Conservation (phyloP, 2,113 vertebrate species). For the Nipponia nippon region DNA sequence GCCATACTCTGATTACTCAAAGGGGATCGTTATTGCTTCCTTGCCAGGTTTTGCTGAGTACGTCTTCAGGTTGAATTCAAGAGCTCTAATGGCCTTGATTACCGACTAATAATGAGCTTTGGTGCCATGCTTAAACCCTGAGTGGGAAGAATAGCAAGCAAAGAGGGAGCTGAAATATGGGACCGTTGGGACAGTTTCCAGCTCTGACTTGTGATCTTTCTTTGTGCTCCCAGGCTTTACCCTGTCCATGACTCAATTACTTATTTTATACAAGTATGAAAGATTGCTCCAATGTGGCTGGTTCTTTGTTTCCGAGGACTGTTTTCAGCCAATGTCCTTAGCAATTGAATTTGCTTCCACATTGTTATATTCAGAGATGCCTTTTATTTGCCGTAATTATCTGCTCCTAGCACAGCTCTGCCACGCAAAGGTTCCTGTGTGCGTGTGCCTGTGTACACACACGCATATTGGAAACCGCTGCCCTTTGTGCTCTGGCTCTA, state of each 20-base stretch:
- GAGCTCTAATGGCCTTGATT: constrained; percentile 1
- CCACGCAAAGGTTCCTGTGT: not conserved
- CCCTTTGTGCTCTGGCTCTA: not conserved
- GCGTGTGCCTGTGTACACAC: not conserved
- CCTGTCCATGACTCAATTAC: not conserved
- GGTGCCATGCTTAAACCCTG: not conserved
- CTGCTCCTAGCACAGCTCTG: constrained; percentile 6
- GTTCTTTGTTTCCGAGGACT: constrained; percentile 11
- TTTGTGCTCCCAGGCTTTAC: constrained; percentile 22
- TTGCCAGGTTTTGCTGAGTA: not conserved
- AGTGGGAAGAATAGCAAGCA: not conserved
- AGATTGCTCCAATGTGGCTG: constrained; percentile 17
- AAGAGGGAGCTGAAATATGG: constrained; percentile 10
- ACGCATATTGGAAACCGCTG: not conserved
- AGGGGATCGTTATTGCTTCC: not conserved
- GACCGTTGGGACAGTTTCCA: not conserved
- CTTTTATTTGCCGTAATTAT: constrained; percentile 35
- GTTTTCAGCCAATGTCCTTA: not conserved
- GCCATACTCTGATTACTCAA: not conserved
- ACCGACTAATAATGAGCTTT: not conserved
- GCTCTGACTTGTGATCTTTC: not conserved
- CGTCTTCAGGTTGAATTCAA: not conserved
- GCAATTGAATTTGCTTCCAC: constrained; percentile 1
- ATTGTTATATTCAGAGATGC: constrained; percentile 28
- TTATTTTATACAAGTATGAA: constrained; percentile 22